Conservation (phyloP, 2,888 invertebrate genomes). For the Polia nebulosa region DNA sequence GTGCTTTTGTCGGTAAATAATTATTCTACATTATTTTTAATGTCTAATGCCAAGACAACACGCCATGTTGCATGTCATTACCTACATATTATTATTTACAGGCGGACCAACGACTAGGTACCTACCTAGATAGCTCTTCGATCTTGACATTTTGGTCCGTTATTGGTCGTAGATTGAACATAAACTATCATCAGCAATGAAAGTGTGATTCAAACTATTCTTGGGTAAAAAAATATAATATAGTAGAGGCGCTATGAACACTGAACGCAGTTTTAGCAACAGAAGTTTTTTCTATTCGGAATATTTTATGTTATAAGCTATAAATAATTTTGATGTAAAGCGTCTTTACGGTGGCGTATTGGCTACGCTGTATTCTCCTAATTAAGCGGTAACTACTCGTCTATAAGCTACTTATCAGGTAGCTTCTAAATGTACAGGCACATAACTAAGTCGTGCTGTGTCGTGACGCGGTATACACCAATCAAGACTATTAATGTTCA, state of each 20-base stretch:
- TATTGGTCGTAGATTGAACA: not conserved
- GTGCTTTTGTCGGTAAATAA: slow-evolving; percentile 21
- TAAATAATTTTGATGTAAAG: not conserved
- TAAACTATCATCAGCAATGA: not conserved
- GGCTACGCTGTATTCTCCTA: not conserved
- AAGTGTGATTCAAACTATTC: not conserved
- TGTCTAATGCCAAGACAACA: slow-evolving; percentile 28
- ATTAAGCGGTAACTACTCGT: too few relatives aligned
- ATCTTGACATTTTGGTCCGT: not conserved
- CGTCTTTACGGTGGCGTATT: not conserved
- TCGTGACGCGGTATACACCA: not conserved
- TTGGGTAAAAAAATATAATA: not conserved
- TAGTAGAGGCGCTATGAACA: not conserved
- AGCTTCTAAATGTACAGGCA: not conserved
- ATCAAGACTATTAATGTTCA: not conserved
- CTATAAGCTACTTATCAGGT: too few relatives aligned
- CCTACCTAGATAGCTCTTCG: not conserved
- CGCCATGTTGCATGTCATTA: slow-evolving; percentile 43
- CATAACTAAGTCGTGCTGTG: not conserved
- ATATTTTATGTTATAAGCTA: too few relatives aligned
- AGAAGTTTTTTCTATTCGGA: too few relatives aligned
- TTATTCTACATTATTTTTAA: slow-evolving; percentile 17
- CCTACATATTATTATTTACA: slow-evolving; percentile 5
- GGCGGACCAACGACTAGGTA: not conserved
- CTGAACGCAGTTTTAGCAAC: not conserved